Conservation (phyloP, 2,888 invertebrate species). For the Morinoia aosen region DNA sequence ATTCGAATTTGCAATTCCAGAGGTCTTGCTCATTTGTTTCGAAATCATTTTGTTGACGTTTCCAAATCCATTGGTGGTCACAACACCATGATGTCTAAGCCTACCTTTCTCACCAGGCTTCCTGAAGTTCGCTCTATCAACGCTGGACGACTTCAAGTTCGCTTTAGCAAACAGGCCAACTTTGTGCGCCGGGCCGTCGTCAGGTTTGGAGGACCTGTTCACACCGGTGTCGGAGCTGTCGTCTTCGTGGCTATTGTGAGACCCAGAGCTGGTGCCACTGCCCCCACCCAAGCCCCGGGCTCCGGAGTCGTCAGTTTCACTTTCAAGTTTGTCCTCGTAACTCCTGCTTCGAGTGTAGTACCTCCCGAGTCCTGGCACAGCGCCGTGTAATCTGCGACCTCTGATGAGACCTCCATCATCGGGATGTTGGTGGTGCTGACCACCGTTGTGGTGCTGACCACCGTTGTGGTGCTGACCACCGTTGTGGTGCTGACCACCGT, state of each 20-base stretch:
- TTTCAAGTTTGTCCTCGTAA: slow-evolving; percentile 67
- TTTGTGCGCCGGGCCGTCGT: background rate
- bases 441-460: background rate
- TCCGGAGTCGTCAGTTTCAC: slow-evolving; percentile 66
- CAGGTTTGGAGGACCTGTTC: slow-evolving; percentile 15
- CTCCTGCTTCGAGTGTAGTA: slow-evolving; percentile 61
- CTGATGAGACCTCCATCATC: slow-evolving; percentile 54
- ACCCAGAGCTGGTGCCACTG: slow-evolving; percentile 61
- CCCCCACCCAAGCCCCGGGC: slow-evolving; percentile 59
- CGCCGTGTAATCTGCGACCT: slow-evolving; percentile 1
- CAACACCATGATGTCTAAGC: slow-evolving; percentile 44
- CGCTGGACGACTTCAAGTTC: slow-evolving; percentile 32
- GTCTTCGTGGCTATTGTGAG: slow-evolving; percentile 65
- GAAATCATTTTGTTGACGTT: slow-evolving; percentile 67
- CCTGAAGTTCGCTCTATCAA: slow-evolving; percentile 27
- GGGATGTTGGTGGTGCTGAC: slow-evolving; percentile 44
- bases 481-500: background rate
- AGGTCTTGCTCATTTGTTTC: slow-evolving; percentile 61
- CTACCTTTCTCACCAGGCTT: background rate
- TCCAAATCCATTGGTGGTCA: slow-evolving; percentile 64
- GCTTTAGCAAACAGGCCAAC: slow-evolving; percentile 61
- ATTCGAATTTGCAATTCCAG: slow-evolving; percentile 56
- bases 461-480: background rate
- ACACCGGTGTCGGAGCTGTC: slow-evolving; percentile 63
- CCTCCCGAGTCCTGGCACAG: slow-evolving; percentile 36